phyloP scores from a whole-genome alignment of 2,797 vertebrate species.

The Acanthornis magna region DNA sequence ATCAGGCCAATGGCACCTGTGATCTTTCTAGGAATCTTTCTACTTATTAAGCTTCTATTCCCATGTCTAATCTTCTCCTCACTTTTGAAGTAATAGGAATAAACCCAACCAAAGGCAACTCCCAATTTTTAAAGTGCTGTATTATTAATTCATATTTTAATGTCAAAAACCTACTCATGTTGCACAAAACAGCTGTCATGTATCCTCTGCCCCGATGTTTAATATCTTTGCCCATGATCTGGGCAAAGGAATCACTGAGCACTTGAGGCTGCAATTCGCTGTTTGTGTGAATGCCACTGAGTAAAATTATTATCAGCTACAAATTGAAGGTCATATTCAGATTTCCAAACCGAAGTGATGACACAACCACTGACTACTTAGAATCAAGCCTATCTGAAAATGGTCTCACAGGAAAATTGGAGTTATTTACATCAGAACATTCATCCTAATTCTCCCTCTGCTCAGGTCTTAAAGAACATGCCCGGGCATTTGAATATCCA shows the following conservation, averaged over 20 bases:
- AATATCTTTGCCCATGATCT: neutral
- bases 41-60: neutral
- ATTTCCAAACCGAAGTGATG: neutral
- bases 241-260: neutral
- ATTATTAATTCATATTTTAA: neutral
- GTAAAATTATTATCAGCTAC: neutral
- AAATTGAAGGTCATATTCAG: neutral
- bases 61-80: neutral
- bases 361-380: neutral
- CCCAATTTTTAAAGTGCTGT: neutral
- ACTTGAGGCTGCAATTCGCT: neutral
- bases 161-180: neutral
- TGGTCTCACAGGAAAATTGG: accelerated
- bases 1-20: neutral
- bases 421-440: neutral
- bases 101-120: neutral
- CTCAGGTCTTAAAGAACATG: neutral
- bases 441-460: neutral
- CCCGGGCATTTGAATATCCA: neutral
- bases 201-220: neutral
- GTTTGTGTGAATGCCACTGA: neutral
- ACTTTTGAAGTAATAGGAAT: neutral
- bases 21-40: neutral
- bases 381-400: neutral
- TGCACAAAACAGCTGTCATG: neutral